Base-by-base conservation (phyloP, 2,888 invertebrate species). In the Cephonodes hylas region DNA sequence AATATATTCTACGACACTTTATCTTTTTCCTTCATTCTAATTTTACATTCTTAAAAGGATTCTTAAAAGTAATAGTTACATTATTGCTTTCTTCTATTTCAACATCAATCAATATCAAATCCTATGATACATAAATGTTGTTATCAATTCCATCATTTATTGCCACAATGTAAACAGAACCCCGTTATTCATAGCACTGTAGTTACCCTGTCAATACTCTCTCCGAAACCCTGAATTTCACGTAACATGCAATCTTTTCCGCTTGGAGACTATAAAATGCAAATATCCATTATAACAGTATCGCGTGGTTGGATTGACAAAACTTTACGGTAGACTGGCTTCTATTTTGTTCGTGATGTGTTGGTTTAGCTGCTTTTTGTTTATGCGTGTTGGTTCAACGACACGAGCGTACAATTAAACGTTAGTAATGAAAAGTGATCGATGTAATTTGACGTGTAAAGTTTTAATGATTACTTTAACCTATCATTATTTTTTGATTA, bases 211-310 rank as follows among this genome's bases (percentile, higher is more conserved):
- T 34, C 18, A 42, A 18, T 25, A 72, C 73, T 77, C 73, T 80
- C 77, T 71, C 76, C 66, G 66, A 68, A 65, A 70, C 78, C 80
- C 77, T 82, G 80, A 83, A 84, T 84, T 83, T 82, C 74, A 83
- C 79, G 75, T 74, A 74, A 73, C 64, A 67, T 62, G 59, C 68
- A 81, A 87, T 87, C 82, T 78, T 82, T 85, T 85, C 83, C 85
- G 85, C 82, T 79, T 76, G 77, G 70, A 66, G 68, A 70, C 75
- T 70, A 68, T 74, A 68, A 75, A 80, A 81, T 81, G 71, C 68
- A 79, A 84, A 85, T 85, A 77, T 74, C 76, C 71, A 76, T 76
- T 71, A 78, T 80, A 78, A 76, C 73, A 67, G 75, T 68, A 73
- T 73, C 62, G 64, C 59, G 56, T 27, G 38, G 45, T 10, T 10